Evolutionary conservation across 2,888 invertebrate genomes (phyloP).

Genomic region (Caenorhabditis sinica): DNA sequence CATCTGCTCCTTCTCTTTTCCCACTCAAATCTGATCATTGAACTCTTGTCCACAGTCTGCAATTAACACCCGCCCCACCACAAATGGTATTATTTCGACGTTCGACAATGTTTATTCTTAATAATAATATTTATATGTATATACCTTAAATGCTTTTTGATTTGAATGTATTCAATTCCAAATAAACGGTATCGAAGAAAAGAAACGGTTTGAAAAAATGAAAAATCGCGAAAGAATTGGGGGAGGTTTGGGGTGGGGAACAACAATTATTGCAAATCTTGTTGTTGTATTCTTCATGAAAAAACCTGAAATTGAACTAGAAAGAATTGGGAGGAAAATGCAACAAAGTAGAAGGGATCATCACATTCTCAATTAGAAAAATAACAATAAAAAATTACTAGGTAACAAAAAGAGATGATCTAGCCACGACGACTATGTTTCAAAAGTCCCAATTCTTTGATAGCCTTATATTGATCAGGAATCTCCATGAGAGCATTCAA

Average conservation of each 20-base stretch:
- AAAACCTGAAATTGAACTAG: conserved; percentile 30
- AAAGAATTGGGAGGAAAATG: conserved; percentile 15
- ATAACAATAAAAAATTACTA: conserved; percentile 24
- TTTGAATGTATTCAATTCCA: conserved; percentile 46
- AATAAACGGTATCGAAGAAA: conserved; percentile 32
- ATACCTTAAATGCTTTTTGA: conserved; percentile 29
- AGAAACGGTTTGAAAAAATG: conserved; percentile 7
- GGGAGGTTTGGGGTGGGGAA: conserved; percentile 25
- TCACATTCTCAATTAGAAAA: conserved; percentile 33
- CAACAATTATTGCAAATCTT: conserved; percentile 19
- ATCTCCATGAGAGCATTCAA: conserved; percentile 86
- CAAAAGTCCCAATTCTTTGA: conserved; percentile 81
- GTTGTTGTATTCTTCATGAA: not conserved
- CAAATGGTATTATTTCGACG: conserved; percentile 23
- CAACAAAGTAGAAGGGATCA: conserved; percentile 19
- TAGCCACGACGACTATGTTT: conserved; percentile 80
- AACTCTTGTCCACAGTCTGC: conserved; percentile 44
- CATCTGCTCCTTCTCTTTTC: conserved; percentile 34
- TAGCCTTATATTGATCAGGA: conserved; percentile 83
- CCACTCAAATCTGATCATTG: conserved; percentile 45
- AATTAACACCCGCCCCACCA: conserved; percentile 37
- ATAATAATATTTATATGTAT: conserved; percentile 39
- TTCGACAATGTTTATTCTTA: conserved; percentile 59
- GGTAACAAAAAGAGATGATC: conserved; percentile 39
- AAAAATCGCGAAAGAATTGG: conserved; percentile 59